phyloP scores from a whole-genome alignment of 2,797 vertebrate genomes.

The Apogon talboti region DNA sequence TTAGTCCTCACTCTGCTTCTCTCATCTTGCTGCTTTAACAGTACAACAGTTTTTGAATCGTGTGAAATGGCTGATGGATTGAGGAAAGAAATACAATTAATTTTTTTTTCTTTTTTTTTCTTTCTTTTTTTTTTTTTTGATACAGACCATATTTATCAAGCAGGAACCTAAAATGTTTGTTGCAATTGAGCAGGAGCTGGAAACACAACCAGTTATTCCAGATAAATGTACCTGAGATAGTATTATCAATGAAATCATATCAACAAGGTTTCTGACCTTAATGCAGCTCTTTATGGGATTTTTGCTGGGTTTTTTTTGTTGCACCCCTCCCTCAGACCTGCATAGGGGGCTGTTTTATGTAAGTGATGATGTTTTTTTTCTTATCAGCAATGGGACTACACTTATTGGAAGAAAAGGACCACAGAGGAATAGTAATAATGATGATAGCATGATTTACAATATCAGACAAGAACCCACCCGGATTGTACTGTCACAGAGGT shows the following conservation, averaged over 20 bases:
- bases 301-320: conserved; percentile 35
- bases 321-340: conserved; percentile 30
- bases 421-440: conserved; percentile 45
- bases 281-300: conserved; percentile 48
- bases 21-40: conserved; percentile 28
- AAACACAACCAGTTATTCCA: conserved; percentile 52
- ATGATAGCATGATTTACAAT: conserved; percentile 46
- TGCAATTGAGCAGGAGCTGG: conserved; percentile 81
- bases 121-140: conserved; percentile 14
- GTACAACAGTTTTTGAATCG: conserved; percentile 13
- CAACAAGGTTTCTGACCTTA: conserved; percentile 31
- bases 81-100: conserved; percentile 17
- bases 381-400: conserved; percentile 47
- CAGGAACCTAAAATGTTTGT: conserved; percentile 75
- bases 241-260: conserved; percentile 34
- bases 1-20: conserved; percentile 35
- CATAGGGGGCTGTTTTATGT: conserved; percentile 48
- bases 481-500: conserved; percentile 47
- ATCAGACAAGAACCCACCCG: conserved; percentile 28
- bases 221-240: conserved; percentile 53
- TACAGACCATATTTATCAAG: conserved; percentile 30
- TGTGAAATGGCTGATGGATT: conserved; percentile 24
- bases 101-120: conserved; percentile 12
- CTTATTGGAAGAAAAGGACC: conserved; percentile 33
- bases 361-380: conserved; percentile 38